Conservation (phyloP, 2,113 vertebrate species). For the Marmota flaviventris region DNA sequence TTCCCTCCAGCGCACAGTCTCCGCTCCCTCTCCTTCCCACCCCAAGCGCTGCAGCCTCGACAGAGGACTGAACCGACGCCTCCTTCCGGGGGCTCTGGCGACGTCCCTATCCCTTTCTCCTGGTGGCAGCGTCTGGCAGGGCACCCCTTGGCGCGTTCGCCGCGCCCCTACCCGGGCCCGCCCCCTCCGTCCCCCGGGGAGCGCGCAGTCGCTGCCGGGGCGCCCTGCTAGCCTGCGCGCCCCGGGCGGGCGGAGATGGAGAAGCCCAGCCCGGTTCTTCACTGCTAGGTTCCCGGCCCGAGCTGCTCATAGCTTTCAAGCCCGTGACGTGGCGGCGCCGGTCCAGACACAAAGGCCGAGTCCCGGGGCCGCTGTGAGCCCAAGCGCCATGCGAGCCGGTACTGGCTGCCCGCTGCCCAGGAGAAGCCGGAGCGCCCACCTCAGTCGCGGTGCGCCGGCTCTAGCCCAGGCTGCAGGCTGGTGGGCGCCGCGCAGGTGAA, state of each 20-base stretch:
- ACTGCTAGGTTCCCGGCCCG: not conserved
- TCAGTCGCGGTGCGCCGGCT: not conserved
- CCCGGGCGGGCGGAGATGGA: conserved; percentile 16
- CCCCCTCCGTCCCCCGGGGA: not conserved
- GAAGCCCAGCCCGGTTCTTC: not conserved
- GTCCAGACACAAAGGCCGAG: conserved; percentile 61
- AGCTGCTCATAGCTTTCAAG: not conserved
- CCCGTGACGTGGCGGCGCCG: conserved; percentile 60
- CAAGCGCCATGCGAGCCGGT: conserved; percentile 80
- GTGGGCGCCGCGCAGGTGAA: not conserved
- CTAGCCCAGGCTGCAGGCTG: not conserved
- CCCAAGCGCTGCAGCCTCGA: not conserved
- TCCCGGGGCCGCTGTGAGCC: conserved; percentile 3
- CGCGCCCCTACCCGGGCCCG: conserved; percentile 27
- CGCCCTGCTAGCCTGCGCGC: conserved; percentile 26
- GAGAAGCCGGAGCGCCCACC: not conserved
- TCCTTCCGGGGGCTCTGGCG: not conserved
- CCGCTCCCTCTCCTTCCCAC: not conserved
- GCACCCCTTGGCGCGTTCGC: conserved; percentile 46
- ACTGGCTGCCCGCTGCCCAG: not conserved
- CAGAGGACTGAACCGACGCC: not conserved
- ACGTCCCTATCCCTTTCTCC: conserved; percentile 35
- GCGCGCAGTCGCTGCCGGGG: conserved; percentile 37
- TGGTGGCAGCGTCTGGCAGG: conserved; percentile 16
- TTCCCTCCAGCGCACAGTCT: conserved; percentile 60